A percentile compares a stretch with the other conserved stretches of the same genome.
phyloP scores from a whole-genome alignment of 2,888 invertebrate genomes.

The Odontothrips loti region DNA sequence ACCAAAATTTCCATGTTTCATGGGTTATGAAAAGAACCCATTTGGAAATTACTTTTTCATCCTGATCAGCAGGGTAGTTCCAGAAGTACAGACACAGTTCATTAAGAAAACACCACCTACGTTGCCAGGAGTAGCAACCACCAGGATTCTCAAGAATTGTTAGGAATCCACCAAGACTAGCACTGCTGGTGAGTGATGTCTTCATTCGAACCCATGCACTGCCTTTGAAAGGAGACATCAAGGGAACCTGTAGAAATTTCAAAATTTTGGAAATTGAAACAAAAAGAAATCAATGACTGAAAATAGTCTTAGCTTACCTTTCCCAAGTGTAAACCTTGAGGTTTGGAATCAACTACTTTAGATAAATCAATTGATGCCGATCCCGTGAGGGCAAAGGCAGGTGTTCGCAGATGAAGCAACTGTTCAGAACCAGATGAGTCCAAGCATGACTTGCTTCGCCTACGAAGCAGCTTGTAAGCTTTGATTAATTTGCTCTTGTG shows the following conservation, averaged over 20 bases:
- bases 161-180: slow-evolving; percentile 49
- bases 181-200: slow-evolving; percentile 25
- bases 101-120: slow-evolving; percentile 53
- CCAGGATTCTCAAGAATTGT: slow-evolving; percentile 49
- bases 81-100: slow-evolving; percentile 50
- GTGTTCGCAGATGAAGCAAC: neutral
- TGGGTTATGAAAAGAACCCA: too few relatives aligned
- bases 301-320: neutral
- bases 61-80: slow-evolving; percentile 51
- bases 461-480: neutral
- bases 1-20: neutral
- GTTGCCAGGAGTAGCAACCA: slow-evolving; percentile 51
- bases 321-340: neutral
- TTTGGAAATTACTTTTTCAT: slow-evolving; percentile 39
- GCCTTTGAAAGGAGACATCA: neutral
- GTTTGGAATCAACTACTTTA: neutral
- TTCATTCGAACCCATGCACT: neutral
- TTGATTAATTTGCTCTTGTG: neutral
- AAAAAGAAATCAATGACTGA: neutral
- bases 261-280: neutral
- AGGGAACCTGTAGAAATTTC: neutral
- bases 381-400: slow-evolving; percentile 1
- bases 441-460: neutral
- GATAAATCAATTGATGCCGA: neutral
- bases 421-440: neutral